phyloP scores from a whole-genome alignment of 2,113 vertebrate genomes.

The Pelvicachromis taeniatus region DNA sequence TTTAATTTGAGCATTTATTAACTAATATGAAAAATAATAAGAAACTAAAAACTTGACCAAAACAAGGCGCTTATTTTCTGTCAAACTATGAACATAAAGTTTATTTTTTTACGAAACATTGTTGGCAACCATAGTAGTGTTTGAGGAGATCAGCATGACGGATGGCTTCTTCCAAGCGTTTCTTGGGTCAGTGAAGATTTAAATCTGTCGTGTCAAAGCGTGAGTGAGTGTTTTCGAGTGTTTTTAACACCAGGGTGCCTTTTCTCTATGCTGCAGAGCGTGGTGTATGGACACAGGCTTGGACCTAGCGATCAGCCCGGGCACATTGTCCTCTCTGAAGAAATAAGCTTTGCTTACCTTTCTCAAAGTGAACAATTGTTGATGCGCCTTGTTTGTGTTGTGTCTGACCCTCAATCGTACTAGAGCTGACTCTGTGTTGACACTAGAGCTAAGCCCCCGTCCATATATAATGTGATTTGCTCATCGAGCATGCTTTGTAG shows the following conservation, averaged over 20 bases:
- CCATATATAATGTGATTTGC: neutral
- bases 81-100: neutral
- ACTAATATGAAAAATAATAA: neutral
- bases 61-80: neutral
- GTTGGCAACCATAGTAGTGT: neutral
- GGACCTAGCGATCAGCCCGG: neutral
- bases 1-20: neutral
- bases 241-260: neutral
- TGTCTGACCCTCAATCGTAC: neutral
- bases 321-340: neutral
- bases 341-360: neutral
- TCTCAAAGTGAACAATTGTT: neutral
- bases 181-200: neutral
- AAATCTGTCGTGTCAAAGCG: neutral
- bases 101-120: neutral
- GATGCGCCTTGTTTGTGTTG: neutral
- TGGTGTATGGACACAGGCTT: neutral
- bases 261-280: neutral
- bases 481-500: neutral
- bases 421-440: neutral
- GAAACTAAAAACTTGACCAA: neutral
- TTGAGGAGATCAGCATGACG: neutral
- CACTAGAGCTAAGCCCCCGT: neutral
- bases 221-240: neutral
- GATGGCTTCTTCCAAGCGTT: neutral